Conservation (phyloP, 2,888 invertebrate genomes). For the Nysson spinosus region DNA sequence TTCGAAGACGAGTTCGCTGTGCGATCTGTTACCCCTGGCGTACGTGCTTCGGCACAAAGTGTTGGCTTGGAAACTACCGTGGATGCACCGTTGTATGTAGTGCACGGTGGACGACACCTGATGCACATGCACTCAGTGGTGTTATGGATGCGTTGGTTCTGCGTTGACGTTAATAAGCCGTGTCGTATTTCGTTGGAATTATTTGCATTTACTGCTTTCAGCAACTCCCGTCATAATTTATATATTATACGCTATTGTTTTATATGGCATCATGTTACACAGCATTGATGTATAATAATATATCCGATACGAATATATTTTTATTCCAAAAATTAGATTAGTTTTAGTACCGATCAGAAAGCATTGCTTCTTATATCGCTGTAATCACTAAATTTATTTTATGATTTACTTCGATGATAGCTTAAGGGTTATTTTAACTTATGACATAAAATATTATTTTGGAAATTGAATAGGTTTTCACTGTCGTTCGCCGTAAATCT, state of each 20-base stretch:
- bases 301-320: no score
- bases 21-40: slow-evolving; percentile 9
- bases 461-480: no score
- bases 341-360: no score
- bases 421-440: no score
- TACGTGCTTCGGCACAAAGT: not conserved
- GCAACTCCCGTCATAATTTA: slow-evolving; percentile 25
- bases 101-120: slow-evolving; percentile 32
- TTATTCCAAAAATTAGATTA: no score
- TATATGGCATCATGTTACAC: no score
- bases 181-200: slow-evolving; percentile 10
- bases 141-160: slow-evolving; percentile 11
- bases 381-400: no score
- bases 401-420: no score
- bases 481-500: no score
- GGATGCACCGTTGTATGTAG: not conserved
- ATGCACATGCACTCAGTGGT: slow-evolving; percentile 18
- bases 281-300: no score
- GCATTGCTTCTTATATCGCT: no score
- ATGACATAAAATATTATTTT: no score
- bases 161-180: slow-evolving; percentile 39
- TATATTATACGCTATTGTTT: slow-evolving; percentile 31
- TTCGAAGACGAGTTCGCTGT: not conserved
- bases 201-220: slow-evolving; percentile 34
- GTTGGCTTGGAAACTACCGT: slow-evolving; percentile 7